Base-by-base conservation (phyloP, 2,113 vertebrate species). In the Trichomycterus rosablanca region DNA sequence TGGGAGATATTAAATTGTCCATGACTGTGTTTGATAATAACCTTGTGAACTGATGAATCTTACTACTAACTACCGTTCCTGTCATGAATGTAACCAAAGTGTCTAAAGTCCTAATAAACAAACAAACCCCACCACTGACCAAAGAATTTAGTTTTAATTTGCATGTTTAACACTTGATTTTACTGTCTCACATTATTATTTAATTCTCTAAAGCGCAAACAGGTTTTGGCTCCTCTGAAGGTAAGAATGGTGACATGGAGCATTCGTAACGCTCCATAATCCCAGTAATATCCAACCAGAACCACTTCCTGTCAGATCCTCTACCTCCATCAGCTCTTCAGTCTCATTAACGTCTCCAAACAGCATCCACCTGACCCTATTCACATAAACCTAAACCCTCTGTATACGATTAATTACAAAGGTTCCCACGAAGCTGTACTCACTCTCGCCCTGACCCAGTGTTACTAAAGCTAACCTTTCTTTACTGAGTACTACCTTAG, bases 141-240 rank as follows among this genome's bases (percentile, higher is more conserved):
- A 4, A 4, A 4, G 26, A 30, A 7, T n/a, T 28, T 5, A 11
- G 7, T 11, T 51, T 2, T 32, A 34, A 51, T 20, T 20, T 7
- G 20, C 12, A 15, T n/a, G n/a, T 6, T 28, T 2, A 30, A 30
- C 7, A 30, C 26, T 7, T 4, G 7, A 3, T 16, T 68, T 50
- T 56, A 19, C 56, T 15, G 2, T 32, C 44, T 24, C 42, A 9
- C 26, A 20, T 53, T 62, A n/a, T n/a, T n/a, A n/a, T n/a, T n/a
- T n/a, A n/a, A n/a, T n/a, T 34, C 19, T 42, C 49, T 23, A 5
- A 68, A 51, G 54, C 45, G 30, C 30, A 50, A 60, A 60, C 61
- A 59, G 68, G 57, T 42, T 24, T 24, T 51, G 55, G 51, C 5
- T 0, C 8, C 61, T 15, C 14, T 24, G 0, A 59, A 70, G 68